These are phyloP conservation scores for Calcarius lapponicus DNA, from an alignment of 2,797 vertebrate species.

Conservation along the genomic window DNA sequence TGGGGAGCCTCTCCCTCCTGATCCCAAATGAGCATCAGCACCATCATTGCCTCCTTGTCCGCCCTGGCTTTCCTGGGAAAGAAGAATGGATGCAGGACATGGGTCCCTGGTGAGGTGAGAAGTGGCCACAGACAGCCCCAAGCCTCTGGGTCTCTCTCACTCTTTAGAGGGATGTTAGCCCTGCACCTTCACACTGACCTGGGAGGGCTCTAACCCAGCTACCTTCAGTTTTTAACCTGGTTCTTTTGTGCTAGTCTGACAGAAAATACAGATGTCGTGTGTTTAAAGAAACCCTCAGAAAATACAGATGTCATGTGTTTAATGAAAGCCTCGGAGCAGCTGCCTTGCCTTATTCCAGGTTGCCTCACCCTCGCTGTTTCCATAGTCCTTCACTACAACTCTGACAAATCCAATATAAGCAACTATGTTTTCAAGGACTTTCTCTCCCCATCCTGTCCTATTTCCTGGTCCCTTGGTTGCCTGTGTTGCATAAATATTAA, in stretches of 20 bases:
- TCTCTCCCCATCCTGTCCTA: not conserved
- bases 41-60: not conserved
- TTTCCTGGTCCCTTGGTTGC: not conserved
- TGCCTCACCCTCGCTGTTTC: not conserved
- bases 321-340: not conserved
- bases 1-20: not conserved
- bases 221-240: not conserved
- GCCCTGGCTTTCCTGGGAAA: not conserved
- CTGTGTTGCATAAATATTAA: not conserved
- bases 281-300: not conserved
- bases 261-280: not conserved
- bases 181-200: not conserved
- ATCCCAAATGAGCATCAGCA: not conserved
- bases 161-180: rapidly evolving
- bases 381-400: not conserved
- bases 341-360: not conserved
- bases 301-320: not conserved
- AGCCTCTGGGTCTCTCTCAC: not conserved
- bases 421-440: not conserved
- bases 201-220: not conserved
- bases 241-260: not conserved
- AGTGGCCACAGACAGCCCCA: not conserved
- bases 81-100: not conserved
- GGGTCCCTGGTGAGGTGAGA: rapidly evolving
- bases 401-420: not conserved